Conservation (phyloP, 37 sponge, comb jelly and placozoan species). For the Geodia barretti region DNA sequence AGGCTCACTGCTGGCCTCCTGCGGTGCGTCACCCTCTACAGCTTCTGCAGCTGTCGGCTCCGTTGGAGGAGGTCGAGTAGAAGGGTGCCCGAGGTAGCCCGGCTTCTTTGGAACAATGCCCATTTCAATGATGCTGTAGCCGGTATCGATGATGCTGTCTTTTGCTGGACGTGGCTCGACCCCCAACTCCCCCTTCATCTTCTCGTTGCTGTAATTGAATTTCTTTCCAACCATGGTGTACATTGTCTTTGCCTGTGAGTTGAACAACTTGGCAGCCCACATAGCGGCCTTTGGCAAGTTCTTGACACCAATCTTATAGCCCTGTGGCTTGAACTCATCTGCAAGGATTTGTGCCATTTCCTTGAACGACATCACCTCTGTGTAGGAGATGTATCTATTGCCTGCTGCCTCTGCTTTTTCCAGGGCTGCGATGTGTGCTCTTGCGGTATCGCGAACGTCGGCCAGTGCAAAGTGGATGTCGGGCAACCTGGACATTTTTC, state of each 20-base stretch:
- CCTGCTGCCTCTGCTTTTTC: conserved; percentile 71
- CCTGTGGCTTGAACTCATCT: conserved; percentile 77
- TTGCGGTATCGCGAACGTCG: conserved; percentile 93
- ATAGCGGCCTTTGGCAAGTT: conserved; percentile 48
- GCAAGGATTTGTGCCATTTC: conserved; percentile 56
- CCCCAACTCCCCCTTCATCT: conserved; percentile 70
- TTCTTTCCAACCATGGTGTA: conserved; percentile 42
- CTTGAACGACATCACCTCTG: conserved; percentile 22
- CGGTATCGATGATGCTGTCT: conserved; percentile 74
- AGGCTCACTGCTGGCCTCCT: neutral
- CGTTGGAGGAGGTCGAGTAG: conserved; percentile 23
- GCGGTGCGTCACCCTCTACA: neutral
- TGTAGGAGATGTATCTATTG: conserved; percentile 46
- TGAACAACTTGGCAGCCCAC: conserved; percentile 49
- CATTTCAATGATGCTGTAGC: conserved; percentile 78
- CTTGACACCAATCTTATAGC: conserved; percentile 57
- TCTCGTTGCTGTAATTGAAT: conserved; percentile 36
- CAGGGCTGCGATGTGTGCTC: conserved; percentile 85
- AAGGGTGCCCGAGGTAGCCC: conserved; percentile 56
- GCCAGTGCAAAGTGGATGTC: conserved; percentile 49
- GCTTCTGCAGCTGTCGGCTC: conserved; percentile 1
- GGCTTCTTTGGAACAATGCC: conserved; percentile 69
- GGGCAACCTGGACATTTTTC: conserved; percentile 62
- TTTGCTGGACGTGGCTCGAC: conserved; percentile 49
- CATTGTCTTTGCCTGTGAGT: conserved; percentile 15